phyloP scores from a whole-genome alignment of 2,888 invertebrate species.

The Trachelus troglodyta region DNA sequence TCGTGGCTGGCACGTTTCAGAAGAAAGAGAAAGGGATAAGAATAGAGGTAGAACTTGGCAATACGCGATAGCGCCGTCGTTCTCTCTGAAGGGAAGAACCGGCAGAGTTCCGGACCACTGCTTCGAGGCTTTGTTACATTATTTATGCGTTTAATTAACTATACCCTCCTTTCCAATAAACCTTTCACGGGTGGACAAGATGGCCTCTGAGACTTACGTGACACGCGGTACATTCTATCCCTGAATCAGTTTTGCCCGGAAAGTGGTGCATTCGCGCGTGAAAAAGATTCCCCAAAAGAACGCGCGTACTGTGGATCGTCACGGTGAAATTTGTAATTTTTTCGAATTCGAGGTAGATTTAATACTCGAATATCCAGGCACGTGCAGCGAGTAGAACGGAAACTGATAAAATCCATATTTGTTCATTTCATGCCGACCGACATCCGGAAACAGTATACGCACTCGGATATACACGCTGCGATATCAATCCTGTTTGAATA shows the following conservation, averaged over 20 bases:
- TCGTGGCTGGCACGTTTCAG: neutral
- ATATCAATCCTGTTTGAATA: neutral
- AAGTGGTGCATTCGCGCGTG: neutral
- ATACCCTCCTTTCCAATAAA: constrained; percentile 53
- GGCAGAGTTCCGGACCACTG: neutral
- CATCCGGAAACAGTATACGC: neutral
- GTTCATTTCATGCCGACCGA: neutral
- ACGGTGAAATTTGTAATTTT: neutral
- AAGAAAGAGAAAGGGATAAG: neutral
- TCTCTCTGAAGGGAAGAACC: constrained; percentile 11
- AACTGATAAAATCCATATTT: neutral
- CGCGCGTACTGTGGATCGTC: neutral
- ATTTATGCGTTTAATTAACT: constrained; percentile 65
- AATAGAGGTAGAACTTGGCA: neutral
- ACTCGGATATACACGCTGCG: neutral
- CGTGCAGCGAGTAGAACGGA: neutral
- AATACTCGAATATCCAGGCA: neutral
- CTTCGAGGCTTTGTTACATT: constrained; percentile 53
- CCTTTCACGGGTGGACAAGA: constrained; percentile 35
- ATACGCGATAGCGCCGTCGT: neutral
- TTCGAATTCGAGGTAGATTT: neutral
- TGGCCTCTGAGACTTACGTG: constrained; percentile 45
- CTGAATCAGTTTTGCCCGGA: constrained; percentile 40
- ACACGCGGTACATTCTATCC: constrained; percentile 45
- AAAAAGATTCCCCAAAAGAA: neutral